Conservation (phyloP, 2,888 invertebrate genomes). For the Brachylomia viminalis region DNA sequence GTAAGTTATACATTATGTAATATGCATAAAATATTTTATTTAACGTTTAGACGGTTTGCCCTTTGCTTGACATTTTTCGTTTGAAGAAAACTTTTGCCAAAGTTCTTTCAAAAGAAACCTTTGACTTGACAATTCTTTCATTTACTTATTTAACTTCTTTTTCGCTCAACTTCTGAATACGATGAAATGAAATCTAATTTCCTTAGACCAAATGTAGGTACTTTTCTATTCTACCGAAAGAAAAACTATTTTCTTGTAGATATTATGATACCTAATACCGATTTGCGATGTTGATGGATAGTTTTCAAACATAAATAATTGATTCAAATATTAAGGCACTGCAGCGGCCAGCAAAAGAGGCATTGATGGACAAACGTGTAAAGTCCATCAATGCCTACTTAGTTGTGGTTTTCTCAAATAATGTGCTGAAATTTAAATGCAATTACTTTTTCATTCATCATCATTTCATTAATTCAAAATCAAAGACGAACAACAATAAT, state of each 20-base stretch:
- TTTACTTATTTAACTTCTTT: conserved; percentile 35
- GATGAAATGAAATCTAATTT: conserved; percentile 22
- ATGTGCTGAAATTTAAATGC: too few relatives aligned
- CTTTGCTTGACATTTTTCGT: conserved; percentile 4
- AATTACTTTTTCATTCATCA: too few relatives aligned
- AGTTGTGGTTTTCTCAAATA: too few relatives aligned
- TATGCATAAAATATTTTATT: not conserved
- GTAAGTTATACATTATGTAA: too few relatives aligned
- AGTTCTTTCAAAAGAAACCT: conserved; percentile 30
- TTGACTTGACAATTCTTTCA: conserved; percentile 32
- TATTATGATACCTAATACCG: not conserved
- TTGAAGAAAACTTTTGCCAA: conserved; percentile 22
- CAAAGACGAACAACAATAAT: too few relatives aligned
- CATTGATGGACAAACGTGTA: too few relatives aligned
- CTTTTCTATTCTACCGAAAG: not conserved
- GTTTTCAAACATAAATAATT: not conserved
- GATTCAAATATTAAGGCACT: not conserved
- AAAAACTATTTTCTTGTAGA: not conserved
- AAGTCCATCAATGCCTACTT: too few relatives aligned
- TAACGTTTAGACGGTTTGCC: not conserved
- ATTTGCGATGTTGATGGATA: not conserved
- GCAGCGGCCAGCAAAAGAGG: too few relatives aligned
- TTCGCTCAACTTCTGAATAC: conserved; percentile 13
- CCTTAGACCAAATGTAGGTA: not conserved
- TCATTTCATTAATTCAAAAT: too few relatives aligned